phyloP scores from a whole-genome alignment of 2,113 vertebrate genomes.

The Oryzias javanicus region DNA sequence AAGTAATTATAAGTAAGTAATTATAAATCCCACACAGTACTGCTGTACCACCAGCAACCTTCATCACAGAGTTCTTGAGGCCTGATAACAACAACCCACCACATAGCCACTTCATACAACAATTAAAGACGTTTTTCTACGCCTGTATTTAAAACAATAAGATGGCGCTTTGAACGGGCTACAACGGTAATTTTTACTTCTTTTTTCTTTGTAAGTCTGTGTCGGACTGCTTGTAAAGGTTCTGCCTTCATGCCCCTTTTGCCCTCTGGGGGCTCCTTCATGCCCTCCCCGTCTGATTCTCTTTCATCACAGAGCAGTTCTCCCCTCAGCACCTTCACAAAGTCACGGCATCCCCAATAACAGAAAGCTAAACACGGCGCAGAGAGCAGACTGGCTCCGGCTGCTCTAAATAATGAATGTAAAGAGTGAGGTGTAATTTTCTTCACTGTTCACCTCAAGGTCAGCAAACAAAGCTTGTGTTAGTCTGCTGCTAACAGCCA shows the following conservation, averaged over 20 bases:
- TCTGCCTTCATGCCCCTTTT: background rate
- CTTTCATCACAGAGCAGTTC: constrained; percentile 30
- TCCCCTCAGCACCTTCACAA: constrained; percentile 27
- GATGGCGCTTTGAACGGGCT: too few species aligned
- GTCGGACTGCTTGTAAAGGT: background rate
- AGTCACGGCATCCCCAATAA: constrained; percentile 25
- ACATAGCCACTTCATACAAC: too few species aligned
- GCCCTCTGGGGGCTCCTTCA: constrained; percentile 43
- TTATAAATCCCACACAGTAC: too few species aligned
- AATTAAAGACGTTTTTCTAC: too few species aligned
- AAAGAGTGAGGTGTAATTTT: constrained; percentile 24
- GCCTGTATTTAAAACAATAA: too few species aligned
- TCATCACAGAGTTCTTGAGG: too few species aligned
- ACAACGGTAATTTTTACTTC: too few species aligned
- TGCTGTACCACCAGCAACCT: too few species aligned
- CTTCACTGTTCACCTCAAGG: constrained; percentile 41
- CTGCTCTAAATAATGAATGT: constrained; percentile 48
- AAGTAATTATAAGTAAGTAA: too few species aligned
- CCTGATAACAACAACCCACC: too few species aligned
- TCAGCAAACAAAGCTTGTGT: constrained; percentile 5
- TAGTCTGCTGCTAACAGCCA: background rate
- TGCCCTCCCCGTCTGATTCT: constrained; percentile 11
- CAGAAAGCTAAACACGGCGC: constrained; percentile 32
- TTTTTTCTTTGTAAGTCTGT: background rate
- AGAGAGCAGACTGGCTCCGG: constrained; percentile 28